phyloP scores from a whole-genome alignment of 2,797 vertebrate genomes.

The Phrynocephalus forsythii region DNA sequence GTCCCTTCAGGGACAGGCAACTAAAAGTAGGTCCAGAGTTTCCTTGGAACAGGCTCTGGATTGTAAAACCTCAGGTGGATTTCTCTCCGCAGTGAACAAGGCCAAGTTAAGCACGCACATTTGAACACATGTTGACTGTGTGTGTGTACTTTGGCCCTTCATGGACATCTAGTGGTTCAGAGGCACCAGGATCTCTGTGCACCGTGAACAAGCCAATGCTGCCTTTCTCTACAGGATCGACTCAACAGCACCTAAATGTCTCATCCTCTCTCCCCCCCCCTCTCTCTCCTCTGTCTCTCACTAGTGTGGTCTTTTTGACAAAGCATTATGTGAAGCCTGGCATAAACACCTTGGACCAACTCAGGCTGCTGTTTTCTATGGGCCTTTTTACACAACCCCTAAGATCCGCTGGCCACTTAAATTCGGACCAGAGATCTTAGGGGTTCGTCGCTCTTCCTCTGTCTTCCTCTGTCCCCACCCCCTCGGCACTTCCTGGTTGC shows the following conservation, averaged over 20 bases:
- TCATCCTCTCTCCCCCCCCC: neutral
- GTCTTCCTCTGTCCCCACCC: no score
- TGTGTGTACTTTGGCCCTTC: neutral
- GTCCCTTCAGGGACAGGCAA: neutral
- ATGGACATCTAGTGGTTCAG: neutral
- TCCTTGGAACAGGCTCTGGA: neutral
- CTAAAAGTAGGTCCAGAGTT: neutral
- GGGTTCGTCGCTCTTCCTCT: no score
- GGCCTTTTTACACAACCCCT: no score
- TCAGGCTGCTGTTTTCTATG: no score
- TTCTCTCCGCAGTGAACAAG: neutral
- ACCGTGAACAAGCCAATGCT: neutral
- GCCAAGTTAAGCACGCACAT: neutral
- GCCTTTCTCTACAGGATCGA: neutral
- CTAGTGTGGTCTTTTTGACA: neutral
- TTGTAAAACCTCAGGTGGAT: neutral
- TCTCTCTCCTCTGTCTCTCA: no score
- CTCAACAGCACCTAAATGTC: neutral
- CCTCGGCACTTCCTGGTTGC: no score
- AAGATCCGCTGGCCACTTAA: no score
- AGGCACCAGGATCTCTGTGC: neutral
- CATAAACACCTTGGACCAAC: no score
- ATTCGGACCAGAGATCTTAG: no score
- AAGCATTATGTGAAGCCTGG: neutral
- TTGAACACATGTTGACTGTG: neutral